These are phyloP conservation scores for Abrostola tripartita DNA, from an alignment of 2,888 invertebrate genomes.

Conservation along the genomic window DNA sequence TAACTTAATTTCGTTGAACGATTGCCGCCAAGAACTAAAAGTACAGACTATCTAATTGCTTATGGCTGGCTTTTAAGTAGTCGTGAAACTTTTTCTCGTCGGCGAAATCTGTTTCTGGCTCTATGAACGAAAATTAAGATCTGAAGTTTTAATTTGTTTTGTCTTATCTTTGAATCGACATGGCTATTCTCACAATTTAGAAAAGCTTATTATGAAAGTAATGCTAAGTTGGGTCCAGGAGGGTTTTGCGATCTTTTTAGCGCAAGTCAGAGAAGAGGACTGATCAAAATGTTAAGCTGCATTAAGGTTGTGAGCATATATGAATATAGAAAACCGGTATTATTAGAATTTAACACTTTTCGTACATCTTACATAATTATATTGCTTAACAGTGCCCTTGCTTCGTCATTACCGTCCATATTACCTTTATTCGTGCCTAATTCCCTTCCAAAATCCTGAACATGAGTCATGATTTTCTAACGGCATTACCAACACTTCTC, in stretches of 20 bases:
- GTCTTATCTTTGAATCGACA: constrained; percentile 53
- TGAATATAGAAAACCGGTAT: too few relatives aligned
- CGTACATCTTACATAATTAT: too few relatives aligned
- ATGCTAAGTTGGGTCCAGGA: constrained; percentile 24
- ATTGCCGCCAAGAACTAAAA: constrained; percentile 25
- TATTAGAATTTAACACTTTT: too few relatives aligned
- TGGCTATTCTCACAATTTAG: constrained; percentile 40
- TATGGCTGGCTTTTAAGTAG: constrained; percentile 44
- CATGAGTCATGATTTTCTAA: too few relatives aligned
- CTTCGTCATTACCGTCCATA: background rate
- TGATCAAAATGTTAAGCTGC: too few relatives aligned
- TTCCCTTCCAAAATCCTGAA: too few relatives aligned
- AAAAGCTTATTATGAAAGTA: constrained; percentile 32
- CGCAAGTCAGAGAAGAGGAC: too few relatives aligned
- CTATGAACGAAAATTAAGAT: constrained; percentile 47
- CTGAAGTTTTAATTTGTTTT: constrained; percentile 56
- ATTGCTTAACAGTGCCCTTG: too few relatives aligned
- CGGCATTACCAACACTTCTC: too few relatives aligned
- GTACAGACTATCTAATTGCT: constrained; percentile 45
- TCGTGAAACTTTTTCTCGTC: constrained; percentile 47
- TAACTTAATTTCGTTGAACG: constrained; percentile 35
- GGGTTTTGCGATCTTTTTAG: constrained; percentile 1
- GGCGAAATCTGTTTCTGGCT: constrained; percentile 38
- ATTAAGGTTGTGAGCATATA: too few relatives aligned
- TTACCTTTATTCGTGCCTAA: too few relatives aligned